A percentile compares a stretch with the other conserved stretches of the same genome.
Conservation (phyloP, 2,113 vertebrate genomes). For the Pelmatolapia mariae region DNA sequence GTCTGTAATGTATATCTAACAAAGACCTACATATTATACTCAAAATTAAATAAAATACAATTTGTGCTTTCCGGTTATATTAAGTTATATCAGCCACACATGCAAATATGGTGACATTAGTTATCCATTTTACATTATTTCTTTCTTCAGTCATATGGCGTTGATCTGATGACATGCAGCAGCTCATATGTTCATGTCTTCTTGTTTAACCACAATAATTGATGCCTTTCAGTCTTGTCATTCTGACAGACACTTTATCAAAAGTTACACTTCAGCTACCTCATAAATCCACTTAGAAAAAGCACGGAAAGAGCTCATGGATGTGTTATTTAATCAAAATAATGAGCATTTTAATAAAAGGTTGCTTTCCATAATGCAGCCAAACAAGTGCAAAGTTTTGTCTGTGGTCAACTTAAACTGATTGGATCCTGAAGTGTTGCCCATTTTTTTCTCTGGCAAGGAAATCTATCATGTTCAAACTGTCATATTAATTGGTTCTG, state of each 20-base stretch:
- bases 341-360: not conserved
- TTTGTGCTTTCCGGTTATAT: not conserved
- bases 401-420: slow-evolving; percentile 24
- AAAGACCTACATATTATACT: not conserved
- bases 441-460: slow-evolving; percentile 29
- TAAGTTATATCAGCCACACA: not conserved
- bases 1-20: not conserved
- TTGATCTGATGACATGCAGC: slow-evolving; percentile 10
- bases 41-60: not conserved
- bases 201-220: slow-evolving; percentile 37
- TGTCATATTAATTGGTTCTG: slow-evolving; percentile 75
- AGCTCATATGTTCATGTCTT: slow-evolving; percentile 3
- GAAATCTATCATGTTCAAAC: slow-evolving; percentile 68
- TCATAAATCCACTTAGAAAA: not conserved
- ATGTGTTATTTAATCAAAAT: not conserved
- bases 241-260: not conserved
- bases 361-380: not conserved
- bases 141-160: slow-evolving; percentile 36
- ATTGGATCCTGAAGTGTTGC: slow-evolving; percentile 14
- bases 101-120: not conserved
- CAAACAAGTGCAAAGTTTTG: slow-evolving; percentile 4
- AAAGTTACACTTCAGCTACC: not conserved
- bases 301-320: not conserved
- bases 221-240: slow-evolving; percentile 31
- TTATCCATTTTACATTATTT: slow-evolving; percentile 16